phyloP scores from a whole-genome alignment of 37 sponge, comb jelly and placozoan genomes.

The Cliona cf. orientalis region DNA sequence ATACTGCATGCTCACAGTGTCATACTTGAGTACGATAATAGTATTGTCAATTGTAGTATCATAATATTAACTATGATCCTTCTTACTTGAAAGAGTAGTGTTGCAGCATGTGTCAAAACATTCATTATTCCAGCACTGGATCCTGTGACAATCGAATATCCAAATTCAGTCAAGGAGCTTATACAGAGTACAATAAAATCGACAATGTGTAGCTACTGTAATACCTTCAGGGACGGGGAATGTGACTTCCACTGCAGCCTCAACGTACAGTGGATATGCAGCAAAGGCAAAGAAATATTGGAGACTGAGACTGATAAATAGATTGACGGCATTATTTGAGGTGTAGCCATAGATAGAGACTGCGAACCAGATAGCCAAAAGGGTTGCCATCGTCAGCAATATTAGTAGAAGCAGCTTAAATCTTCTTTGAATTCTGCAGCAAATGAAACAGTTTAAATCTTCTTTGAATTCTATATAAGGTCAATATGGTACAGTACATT shows the following conservation, averaged over 20 bases:
- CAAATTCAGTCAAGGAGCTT: no score
- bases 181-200: no score
- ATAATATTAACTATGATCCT: no score
- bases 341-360: slow-evolving; percentile 39
- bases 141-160: no score
- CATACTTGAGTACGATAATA: no score
- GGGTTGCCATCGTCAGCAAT: slow-evolving; percentile 22
- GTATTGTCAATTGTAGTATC: no score
- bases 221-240: slow-evolving; percentile 56
- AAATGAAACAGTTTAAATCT: slow-evolving; percentile 39
- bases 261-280: slow-evolving; percentile 30
- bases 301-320: slow-evolving; percentile 16
- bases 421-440: no score
- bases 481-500: no score
- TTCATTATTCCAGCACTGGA: slow-evolving; percentile 6
- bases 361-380: slow-evolving; percentile 26
- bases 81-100: background rate
- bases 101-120: background rate
- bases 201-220: no score
- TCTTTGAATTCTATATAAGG: no score
- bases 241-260: slow-evolving; percentile 44
- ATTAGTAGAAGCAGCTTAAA: slow-evolving; percentile 35
- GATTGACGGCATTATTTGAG: slow-evolving; percentile 19
- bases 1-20: no score
- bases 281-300: slow-evolving; percentile 38